Conservation (phyloP, 2,888 invertebrate genomes). For the Beris chalybata region DNA sequence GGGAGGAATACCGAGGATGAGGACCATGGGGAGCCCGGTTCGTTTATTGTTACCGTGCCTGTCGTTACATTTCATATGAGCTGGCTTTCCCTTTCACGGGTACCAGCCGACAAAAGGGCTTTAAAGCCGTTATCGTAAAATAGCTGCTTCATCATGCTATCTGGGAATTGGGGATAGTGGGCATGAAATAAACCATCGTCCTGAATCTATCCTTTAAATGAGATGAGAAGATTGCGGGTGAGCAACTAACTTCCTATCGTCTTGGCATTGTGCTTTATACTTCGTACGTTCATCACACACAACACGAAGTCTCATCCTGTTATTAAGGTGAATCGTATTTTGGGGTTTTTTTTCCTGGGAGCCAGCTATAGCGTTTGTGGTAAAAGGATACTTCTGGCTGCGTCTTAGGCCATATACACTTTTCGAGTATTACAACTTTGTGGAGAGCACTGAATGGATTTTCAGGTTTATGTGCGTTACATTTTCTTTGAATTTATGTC, state of each 20-base stretch:
- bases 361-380: background rate
- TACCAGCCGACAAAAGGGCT: conserved; percentile 21
- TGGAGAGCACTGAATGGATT: conserved; percentile 16
- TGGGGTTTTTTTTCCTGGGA: background rate
- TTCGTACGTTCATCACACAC: background rate
- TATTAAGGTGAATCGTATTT: conserved; percentile 8
- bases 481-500: conserved; percentile 26
- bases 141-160: conserved; percentile 30
- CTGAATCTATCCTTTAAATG: conserved; percentile 1
- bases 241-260: conserved; percentile 15
- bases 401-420: conserved; percentile 3
- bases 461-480: conserved; percentile 21
- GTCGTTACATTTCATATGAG: conserved; percentile 17
- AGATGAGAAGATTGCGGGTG: conserved; percentile 1
- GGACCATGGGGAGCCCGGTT: background rate
- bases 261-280: conserved; percentile 17
- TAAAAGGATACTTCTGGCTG: background rate
- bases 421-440: conserved; percentile 7
- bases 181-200: conserved; percentile 20
- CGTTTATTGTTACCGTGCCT: conserved; percentile 21
- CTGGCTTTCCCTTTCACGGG: background rate
- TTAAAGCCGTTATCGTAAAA: conserved; percentile 33
- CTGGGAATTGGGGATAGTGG: conserved; percentile 26
- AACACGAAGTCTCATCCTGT: conserved; percentile 16
- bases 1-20: background rate